Percentiles rank a stretch among this genome's conserved stretches.
Conservation (phyloP, 2,113 vertebrate genomes). For the Aix galericulata region DNA sequence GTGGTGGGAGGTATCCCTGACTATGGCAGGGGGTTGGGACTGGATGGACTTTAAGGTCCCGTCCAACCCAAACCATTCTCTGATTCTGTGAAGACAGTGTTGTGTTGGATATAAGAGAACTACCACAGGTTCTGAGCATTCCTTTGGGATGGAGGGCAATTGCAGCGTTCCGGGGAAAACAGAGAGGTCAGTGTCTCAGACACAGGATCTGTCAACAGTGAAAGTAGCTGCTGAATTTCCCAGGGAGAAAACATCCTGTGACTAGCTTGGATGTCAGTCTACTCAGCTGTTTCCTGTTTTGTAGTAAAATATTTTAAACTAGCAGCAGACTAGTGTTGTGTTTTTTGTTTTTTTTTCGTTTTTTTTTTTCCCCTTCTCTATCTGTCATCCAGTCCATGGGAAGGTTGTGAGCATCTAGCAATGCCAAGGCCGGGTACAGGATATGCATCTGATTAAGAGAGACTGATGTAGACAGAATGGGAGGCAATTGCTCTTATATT, state of each 20-base stretch:
- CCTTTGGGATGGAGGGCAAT: background rate
- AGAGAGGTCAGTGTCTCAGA: conserved; percentile 56
- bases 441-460: background rate
- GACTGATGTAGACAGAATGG: background rate
- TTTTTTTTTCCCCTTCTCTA: background rate
- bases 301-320: conserved; percentile 2
- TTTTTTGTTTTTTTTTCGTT: conserved; percentile 6
- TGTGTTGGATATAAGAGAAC: background rate
- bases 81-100: background rate
- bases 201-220: conserved; percentile 57
- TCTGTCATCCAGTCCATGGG: background rate
- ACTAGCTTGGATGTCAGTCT: conserved; percentile 61
- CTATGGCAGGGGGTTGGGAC: too few species aligned
- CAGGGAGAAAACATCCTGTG: conserved; percentile 56
- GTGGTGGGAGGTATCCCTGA: too few species aligned
- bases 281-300: conserved; percentile 70
- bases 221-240: conserved; percentile 52
- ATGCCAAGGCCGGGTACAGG: background rate
- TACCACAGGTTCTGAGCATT: background rate
- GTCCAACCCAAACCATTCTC: too few species aligned
- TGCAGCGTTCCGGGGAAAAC: background rate
- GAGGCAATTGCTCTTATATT: background rate
- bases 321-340: background rate
- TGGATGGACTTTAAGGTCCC: too few species aligned
- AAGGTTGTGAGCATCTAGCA: background rate